Conservation (phyloP, 2,888 invertebrate species). For the Ophraella communa region DNA sequence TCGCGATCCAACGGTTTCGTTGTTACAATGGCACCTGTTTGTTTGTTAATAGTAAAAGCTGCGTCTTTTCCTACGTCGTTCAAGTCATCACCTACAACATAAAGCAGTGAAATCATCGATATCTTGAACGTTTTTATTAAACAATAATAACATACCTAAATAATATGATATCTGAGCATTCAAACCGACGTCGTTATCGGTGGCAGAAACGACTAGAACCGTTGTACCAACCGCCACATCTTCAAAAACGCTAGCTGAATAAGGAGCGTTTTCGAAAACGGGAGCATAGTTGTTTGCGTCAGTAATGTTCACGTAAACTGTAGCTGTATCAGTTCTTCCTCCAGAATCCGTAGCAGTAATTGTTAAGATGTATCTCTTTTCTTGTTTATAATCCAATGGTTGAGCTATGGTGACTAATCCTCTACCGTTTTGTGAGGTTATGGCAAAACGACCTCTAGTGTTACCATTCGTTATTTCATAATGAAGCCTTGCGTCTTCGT, state of each 20-base stretch:
- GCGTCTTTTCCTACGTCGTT: slow-evolving; percentile 67
- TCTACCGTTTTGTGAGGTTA: slow-evolving; percentile 87
- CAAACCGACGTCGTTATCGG: slow-evolving; percentile 92
- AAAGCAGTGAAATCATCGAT: no score
- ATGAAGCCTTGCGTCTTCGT: slow-evolving; percentile 81
- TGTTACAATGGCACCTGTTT: slow-evolving; percentile 92
- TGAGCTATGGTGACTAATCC: slow-evolving; percentile 89
- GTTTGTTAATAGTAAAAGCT: slow-evolving; percentile 86
- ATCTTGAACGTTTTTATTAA: no score
- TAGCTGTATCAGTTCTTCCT: slow-evolving; percentile 84
- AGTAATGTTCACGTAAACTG: slow-evolving; percentile 89
- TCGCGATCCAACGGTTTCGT: slow-evolving; percentile 87
- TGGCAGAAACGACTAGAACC: slow-evolving; percentile 89
- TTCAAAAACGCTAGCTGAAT: slow-evolving; percentile 89
- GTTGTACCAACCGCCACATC: slow-evolving; percentile 92
- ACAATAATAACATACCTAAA: slow-evolving; percentile 52
- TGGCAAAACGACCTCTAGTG: slow-evolving; percentile 84
- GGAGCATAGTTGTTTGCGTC: slow-evolving; percentile 96
- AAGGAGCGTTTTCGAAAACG: slow-evolving; percentile 91
- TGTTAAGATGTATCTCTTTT: slow-evolving; percentile 84
- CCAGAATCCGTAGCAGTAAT: slow-evolving; percentile 90
- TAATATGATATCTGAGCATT: slow-evolving; percentile 90
- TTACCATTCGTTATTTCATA: slow-evolving; percentile 88
- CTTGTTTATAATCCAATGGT: slow-evolving; percentile 90
- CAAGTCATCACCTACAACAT: slow-evolving; percentile 66